Conservation (phyloP, 2,797 vertebrate genomes). For the Premnoplex brunnescens region DNA sequence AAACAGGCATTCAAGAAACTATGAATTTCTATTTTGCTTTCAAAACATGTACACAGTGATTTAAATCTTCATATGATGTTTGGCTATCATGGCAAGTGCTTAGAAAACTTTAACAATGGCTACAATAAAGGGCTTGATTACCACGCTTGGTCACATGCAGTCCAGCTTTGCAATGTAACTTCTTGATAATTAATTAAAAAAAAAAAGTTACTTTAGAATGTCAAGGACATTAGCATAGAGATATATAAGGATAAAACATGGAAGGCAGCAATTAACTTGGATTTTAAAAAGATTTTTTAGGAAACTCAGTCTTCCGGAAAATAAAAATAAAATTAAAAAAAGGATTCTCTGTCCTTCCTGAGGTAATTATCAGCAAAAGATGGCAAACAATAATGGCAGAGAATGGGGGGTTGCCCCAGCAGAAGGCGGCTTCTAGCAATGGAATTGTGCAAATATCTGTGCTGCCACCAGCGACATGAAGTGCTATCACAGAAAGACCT, state of each 20-base stretch:
- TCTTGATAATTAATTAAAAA: not conserved
- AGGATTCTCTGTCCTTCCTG: not conserved
- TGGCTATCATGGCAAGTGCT: not conserved
- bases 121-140: not conserved
- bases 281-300: not conserved
- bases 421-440: not conserved
- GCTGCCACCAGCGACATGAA: not conserved
- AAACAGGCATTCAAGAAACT: not conserved
- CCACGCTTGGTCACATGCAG: not conserved
- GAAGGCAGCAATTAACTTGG: not conserved
- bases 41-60: not conserved
- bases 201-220: not conserved
- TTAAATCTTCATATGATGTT: not conserved
- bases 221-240: not conserved
- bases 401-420: not conserved
- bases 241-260: not conserved
- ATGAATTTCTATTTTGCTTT: not conserved
- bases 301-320: not conserved
- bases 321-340: not conserved
- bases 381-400: not conserved
- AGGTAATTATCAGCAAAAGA: not conserved
- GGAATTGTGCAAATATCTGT: not conserved
- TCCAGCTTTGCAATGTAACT: not conserved
- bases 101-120: not conserved
- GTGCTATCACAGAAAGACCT: not conserved